phyloP scores from a whole-genome alignment of 1,140 invertebrate genomes.

The Magallana ariakensis region DNA sequence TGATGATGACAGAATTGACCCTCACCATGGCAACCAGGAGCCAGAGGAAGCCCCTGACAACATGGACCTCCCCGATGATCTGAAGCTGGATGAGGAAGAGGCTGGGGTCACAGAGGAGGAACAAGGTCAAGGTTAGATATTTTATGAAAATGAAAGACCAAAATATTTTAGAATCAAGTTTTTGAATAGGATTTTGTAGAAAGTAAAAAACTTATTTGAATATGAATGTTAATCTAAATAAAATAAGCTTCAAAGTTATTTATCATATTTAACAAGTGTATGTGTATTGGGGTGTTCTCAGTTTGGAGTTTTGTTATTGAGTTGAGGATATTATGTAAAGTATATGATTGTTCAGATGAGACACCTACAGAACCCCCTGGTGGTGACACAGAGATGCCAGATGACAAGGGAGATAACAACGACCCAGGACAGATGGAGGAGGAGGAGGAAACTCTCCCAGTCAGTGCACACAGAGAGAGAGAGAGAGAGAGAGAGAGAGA shows the following conservation, averaged over 20 bases:
- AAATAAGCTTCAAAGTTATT: too few relatives aligned
- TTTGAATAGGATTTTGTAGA: not conserved
- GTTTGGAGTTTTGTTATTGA: too few relatives aligned
- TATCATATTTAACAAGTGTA: too few relatives aligned
- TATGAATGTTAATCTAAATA: too few relatives aligned
- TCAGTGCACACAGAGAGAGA: constrained; percentile 42
- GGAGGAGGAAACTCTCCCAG: not conserved
- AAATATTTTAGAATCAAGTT: not conserved
- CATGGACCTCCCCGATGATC: constrained; percentile 92
- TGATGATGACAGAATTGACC: constrained; percentile 85
- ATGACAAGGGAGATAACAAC: constrained; percentile 77
- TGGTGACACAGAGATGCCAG: constrained; percentile 75
- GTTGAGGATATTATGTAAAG: too few relatives aligned
- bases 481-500: constrained; percentile 79
- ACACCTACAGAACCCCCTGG: constrained; percentile 57
- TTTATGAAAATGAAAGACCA: not conserved
- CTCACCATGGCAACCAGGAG: constrained; percentile 81
- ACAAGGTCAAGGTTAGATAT: constrained; percentile 48
- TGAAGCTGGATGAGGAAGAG: constrained; percentile 90
- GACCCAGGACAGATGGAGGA: constrained; percentile 59
- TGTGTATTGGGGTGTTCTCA: too few relatives aligned
- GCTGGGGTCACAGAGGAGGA: constrained; percentile 68
- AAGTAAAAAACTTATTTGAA: not conserved
- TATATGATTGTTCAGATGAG: constrained; percentile 50
- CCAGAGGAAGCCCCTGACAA: constrained; percentile 84